Percentiles rank a stretch among this genome's conserved stretches.
Evolutionary conservation across 2,888 invertebrate species (phyloP).

Genomic region (Eucera pruinosa): DNA sequence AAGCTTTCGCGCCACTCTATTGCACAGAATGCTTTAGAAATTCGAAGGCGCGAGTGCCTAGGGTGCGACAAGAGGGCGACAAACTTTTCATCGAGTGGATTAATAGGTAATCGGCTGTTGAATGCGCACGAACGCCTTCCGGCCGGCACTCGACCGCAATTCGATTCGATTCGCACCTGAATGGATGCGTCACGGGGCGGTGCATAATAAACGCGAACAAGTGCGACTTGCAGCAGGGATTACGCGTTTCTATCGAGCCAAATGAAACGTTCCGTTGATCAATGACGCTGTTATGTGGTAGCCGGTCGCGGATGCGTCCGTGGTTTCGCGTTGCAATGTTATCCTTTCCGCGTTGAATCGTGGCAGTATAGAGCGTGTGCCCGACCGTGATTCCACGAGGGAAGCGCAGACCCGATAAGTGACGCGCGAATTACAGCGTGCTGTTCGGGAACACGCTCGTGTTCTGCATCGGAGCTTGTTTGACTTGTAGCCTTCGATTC

Average conservation of each 20-base stretch:
- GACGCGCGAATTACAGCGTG: constrained; percentile 37
- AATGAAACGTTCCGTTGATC: constrained; percentile 60
- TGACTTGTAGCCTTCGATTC: constrained; percentile 21
- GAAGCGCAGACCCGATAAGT: constrained; percentile 32
- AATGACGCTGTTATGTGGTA: constrained; percentile 33
- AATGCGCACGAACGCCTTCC: constrained; percentile 40
- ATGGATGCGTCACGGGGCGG: constrained; percentile 7
- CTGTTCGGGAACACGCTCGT: background rate
- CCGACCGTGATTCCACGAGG: constrained; percentile 35
- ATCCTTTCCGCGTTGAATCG: constrained; percentile 28
- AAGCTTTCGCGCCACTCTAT: too few species aligned
- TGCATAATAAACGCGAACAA: constrained; percentile 47
- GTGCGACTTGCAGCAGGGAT: constrained; percentile 20
- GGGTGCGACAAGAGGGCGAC: too few species aligned
- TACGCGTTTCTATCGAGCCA: constrained; percentile 30
- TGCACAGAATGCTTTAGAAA: too few species aligned
- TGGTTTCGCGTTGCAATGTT: constrained; percentile 46
- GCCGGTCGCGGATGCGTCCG: constrained; percentile 21
- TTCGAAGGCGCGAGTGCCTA: too few species aligned
- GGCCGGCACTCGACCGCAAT: constrained; percentile 26
- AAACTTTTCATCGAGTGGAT: constrained; percentile 10
- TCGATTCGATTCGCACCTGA: constrained; percentile 47
- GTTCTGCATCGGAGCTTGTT: constrained; percentile 1
- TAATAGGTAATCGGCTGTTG: constrained; percentile 44
- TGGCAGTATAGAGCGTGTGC: constrained; percentile 39